Evolutionary conservation across 2,113 vertebrate species (phyloP).

Genomic region (Prionailurus viverrinus): DNA sequence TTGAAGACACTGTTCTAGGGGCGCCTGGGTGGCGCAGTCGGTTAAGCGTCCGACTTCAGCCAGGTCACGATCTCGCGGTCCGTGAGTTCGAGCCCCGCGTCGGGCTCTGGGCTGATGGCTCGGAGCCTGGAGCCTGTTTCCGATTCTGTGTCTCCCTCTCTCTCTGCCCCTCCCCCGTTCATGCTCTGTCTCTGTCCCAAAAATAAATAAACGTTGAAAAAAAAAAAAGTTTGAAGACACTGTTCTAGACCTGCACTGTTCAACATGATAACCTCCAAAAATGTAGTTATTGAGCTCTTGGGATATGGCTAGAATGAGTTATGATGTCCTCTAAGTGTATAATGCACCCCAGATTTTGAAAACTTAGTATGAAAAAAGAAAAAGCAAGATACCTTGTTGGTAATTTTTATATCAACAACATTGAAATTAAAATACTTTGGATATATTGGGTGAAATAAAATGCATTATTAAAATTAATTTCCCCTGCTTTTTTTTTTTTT

Average conservation of each 20-base stretch:
- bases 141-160: no score
- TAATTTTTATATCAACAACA: background rate
- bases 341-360: background rate
- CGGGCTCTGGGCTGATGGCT: no score
- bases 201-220: no score
- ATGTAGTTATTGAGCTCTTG: background rate
- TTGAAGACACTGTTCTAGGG: background rate
- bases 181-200: no score
- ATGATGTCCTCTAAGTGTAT: background rate
- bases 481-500: background rate
- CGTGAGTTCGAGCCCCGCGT: no score
- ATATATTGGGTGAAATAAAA: slow-evolving; percentile 22
- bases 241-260: background rate
- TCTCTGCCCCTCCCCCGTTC: no score
- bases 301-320: background rate
- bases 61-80: no score
- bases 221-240: background rate
- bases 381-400: background rate
- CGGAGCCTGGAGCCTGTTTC: no score
- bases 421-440: slow-evolving; percentile 26
- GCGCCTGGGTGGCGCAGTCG: no score
- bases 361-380: background rate
- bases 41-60: no score
- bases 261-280: background rate
- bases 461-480: background rate